A percentile compares a stretch with the other conserved stretches of the same genome.
These are phyloP conservation scores for Brachyptera risi DNA, from an alignment of 2,888 invertebrate genomes.

Conservation along the genomic window DNA sequence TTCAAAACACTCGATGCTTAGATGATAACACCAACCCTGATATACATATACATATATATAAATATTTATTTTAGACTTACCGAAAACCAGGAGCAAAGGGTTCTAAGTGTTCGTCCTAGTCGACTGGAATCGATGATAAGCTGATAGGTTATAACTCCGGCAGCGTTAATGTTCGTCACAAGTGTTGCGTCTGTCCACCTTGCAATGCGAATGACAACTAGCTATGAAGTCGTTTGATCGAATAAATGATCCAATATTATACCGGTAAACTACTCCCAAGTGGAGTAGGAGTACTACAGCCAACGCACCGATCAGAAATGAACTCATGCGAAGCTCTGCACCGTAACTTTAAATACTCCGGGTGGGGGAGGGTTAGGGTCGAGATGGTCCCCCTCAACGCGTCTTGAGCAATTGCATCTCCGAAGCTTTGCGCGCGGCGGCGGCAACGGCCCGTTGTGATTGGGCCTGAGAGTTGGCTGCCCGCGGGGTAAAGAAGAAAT, in stretches of 20 bases:
- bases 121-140: constrained; percentile 17
- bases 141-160: constrained; percentile 1
- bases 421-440: constrained; percentile 52
- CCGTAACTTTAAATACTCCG: constrained; percentile 57
- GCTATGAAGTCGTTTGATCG: constrained; percentile 1
- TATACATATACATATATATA: too few relatives aligned
- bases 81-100: constrained; percentile 18
- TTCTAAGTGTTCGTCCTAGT: constrained; percentile 10
- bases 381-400: constrained; percentile 59
- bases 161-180: constrained; percentile 4
- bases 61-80: too few relatives aligned
- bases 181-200: constrained; percentile 3
- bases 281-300: constrained; percentile 30
- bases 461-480: constrained; percentile 6
- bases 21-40: too few relatives aligned
- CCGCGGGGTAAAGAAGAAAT: constrained; percentile 45
- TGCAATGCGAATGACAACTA: constrained; percentile 12
- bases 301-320: constrained; percentile 52
- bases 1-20: too few relatives aligned
- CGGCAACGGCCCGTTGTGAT: neutral
- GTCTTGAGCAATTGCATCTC: constrained; percentile 41
- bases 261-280: constrained; percentile 11
- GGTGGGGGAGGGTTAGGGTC: constrained; percentile 54
- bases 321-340: constrained; percentile 57
- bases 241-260: constrained; percentile 16